phyloP scores from a whole-genome alignment of 2,888 invertebrate genomes.

The Himalopsyche japonica region DNA sequence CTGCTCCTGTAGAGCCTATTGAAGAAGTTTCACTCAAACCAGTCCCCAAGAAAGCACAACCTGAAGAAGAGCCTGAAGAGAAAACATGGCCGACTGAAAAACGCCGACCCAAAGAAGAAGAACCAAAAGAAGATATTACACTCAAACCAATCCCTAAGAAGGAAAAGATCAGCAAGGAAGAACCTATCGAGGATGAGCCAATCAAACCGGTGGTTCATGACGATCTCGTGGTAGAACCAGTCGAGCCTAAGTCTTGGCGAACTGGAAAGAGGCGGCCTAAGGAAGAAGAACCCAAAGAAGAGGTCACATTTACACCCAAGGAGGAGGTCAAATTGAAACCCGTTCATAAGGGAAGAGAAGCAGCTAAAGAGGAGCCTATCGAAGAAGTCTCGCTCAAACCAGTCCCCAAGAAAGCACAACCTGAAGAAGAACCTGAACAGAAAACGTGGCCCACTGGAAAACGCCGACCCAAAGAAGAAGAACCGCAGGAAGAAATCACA shows the following conservation, averaged over 20 bases:
- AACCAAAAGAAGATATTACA: constrained; percentile 45
- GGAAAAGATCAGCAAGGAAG: constrained; percentile 44
- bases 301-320: constrained; percentile 45
- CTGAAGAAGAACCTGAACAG: constrained; percentile 29
- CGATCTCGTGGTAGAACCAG: constrained; percentile 13
- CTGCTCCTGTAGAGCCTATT: constrained; percentile 41
- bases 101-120: constrained; percentile 44
- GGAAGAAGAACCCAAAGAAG: constrained; percentile 46
- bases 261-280: constrained; percentile 45
- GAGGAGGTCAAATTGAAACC: constrained; percentile 48
- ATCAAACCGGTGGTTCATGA: constrained; percentile 27
- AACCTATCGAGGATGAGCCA: constrained; percentile 45
- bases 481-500: constrained; percentile 16
- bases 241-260: constrained; percentile 44
- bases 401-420: constrained; percentile 35
- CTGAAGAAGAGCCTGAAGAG: constrained; percentile 51
- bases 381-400: constrained; percentile 38
- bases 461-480: constrained; percentile 39
- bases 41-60: constrained; percentile 45
- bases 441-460: too few relatives aligned
- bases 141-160: constrained; percentile 39
- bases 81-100: constrained; percentile 48
- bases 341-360: constrained; percentile 19
- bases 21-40: constrained; percentile 47
- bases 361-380: constrained; percentile 2